Conservation (phyloP, 2,888 invertebrate genomes). For the Phengaris alcon region DNA sequence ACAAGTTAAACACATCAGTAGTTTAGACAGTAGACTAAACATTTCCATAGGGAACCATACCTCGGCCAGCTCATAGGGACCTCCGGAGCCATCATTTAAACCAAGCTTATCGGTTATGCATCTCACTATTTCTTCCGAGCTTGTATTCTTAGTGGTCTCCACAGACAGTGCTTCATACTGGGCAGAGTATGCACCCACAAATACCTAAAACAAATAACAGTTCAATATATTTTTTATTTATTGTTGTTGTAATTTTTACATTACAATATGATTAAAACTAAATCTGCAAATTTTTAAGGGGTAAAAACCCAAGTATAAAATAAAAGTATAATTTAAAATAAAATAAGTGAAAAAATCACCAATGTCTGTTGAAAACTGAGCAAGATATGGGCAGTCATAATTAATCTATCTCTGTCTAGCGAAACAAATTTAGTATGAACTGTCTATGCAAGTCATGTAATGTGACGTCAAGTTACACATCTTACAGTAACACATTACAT, state of each 20-base stretch:
- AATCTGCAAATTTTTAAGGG: neutral
- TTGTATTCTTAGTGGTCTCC: constrained; percentile 94
- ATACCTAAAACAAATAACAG: constrained; percentile 80
- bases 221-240: neutral
- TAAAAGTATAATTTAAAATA: too few relatives aligned
- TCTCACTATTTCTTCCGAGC: constrained; percentile 93
- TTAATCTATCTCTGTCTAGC: too few relatives aligned
- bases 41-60: constrained; percentile 47
- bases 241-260: too few relatives aligned
- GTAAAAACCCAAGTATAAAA: neutral
- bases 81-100: constrained; percentile 74
- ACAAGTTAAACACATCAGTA: neutral
- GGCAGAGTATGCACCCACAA: constrained; percentile 91
- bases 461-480: too few relatives aligned
- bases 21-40: too few relatives aligned
- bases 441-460: too few relatives aligned
- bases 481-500: too few relatives aligned
- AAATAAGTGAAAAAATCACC: too few relatives aligned
- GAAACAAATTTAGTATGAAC: too few relatives aligned
- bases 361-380: too few relatives aligned
- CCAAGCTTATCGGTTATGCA: constrained; percentile 87
- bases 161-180: constrained; percentile 94
- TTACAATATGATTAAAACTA: too few relatives aligned
- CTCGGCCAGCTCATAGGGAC: constrained; percentile 91
- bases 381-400: too few relatives aligned